phyloP scores from a whole-genome alignment of 1,140 invertebrate species.

The Olivierus martensii region DNA sequence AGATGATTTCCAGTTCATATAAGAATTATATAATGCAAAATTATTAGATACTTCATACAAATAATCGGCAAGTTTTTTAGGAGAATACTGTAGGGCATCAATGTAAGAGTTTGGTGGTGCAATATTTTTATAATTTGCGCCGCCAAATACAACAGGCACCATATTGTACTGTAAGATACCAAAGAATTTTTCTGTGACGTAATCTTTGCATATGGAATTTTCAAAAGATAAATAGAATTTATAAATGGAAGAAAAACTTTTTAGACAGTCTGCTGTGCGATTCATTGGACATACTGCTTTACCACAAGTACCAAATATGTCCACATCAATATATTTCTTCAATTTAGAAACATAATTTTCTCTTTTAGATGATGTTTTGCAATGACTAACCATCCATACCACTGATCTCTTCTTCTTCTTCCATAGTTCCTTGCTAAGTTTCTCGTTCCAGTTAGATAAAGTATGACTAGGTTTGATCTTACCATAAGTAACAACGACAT shows the following conservation, averaged over 20 bases:
- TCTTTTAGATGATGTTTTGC: conserved; percentile 24
- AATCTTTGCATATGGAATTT: conserved; percentile 32
- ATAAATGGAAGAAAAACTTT: conserved; percentile 17
- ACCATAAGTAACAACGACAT: conserved; percentile 24
- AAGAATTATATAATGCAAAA: no score
- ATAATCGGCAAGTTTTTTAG: no score
- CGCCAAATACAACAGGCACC: conserved; percentile 29
- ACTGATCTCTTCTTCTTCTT: conserved; percentile 20
- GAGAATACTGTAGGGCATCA: conserved; percentile 16
- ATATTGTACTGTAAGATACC: conserved; percentile 22
- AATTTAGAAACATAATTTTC: conserved; percentile 27
- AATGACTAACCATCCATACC: conserved; percentile 33
- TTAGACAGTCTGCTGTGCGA: conserved; percentile 3
- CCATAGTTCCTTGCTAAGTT: neutral
- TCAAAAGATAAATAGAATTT: conserved; percentile 34
- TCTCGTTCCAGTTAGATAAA: no score
- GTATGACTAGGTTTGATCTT: conserved; percentile 4
- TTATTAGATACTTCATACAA: no score
- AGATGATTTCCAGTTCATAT: no score
- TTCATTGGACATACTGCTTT: neutral
- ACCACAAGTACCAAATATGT: conserved; percentile 32
- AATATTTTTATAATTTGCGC: conserved; percentile 25
- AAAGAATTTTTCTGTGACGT: conserved; percentile 32
- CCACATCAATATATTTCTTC: conserved; percentile 29
- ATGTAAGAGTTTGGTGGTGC: conserved; percentile 32